These are phyloP conservation scores for Meteorus sp. DNA, from an alignment of 1,140 invertebrate genomes.

Conservation along the genomic window DNA sequence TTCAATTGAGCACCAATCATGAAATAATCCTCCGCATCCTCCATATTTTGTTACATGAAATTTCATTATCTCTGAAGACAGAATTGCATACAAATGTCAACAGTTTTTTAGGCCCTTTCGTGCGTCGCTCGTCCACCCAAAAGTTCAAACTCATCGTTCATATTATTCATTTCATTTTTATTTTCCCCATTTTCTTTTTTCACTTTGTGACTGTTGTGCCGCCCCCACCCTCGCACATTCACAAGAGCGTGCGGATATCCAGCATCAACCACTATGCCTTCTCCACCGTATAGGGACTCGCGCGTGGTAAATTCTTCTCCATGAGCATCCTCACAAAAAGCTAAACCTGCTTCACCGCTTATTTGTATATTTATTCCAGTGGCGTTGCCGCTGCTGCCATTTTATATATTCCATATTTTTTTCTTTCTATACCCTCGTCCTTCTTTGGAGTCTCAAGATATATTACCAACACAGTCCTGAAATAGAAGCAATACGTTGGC, in stretches of 20 bases:
- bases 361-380: neutral
- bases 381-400: neutral
- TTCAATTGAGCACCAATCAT: too few species aligned
- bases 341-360: slow-evolving; percentile 41
- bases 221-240: neutral
- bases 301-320: slow-evolving; percentile 37
- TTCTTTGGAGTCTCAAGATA: slow-evolving; percentile 33
- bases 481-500: neutral
- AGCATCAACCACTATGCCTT: too few species aligned
- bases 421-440: slow-evolving; percentile 35
- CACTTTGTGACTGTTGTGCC: neutral
- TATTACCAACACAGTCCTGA: slow-evolving; percentile 25
- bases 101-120: too few species aligned
- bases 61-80: too few species aligned
- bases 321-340: slow-evolving; percentile 45
- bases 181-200: too few species aligned
- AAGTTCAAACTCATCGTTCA: too few species aligned
- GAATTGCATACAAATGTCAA: too few species aligned
- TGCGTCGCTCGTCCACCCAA: too few species aligned
- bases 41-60: too few species aligned
- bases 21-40: too few species aligned
- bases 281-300: slow-evolving; percentile 48
- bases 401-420: slow-evolving; percentile 24
- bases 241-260: neutral
- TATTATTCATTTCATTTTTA: too few species aligned